These are phyloP conservation scores for Mus minutoides DNA, from an alignment of 2,797 vertebrate species.

Conservation along the genomic window DNA sequence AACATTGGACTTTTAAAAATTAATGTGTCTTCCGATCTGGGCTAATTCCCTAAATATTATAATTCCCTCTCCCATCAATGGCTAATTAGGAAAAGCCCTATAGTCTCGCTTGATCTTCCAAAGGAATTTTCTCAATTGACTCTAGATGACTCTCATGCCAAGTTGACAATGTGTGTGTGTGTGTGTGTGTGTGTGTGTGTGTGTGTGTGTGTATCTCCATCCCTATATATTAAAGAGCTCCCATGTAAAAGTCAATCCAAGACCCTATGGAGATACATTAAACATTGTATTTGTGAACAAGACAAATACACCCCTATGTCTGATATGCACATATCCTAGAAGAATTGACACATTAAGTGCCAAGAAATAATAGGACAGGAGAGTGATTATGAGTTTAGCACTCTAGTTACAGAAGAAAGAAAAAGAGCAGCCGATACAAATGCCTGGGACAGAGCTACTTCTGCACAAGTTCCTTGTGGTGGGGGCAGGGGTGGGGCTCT, in stretches of 20 bases:
- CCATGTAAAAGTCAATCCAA: not conserved
- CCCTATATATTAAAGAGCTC: not conserved
- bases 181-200: no score
- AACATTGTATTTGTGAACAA: not conserved
- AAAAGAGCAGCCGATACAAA: not conserved
- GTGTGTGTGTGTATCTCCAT: not conserved
- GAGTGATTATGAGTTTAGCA: no score
- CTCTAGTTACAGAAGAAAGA: not conserved
- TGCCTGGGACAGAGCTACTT: not conserved
- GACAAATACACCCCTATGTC: not conserved
- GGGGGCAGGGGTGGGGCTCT: no score
- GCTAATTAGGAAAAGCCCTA: not conserved
- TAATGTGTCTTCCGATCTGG: not conserved
- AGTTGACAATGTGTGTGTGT: not conserved
- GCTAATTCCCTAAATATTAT: no score
- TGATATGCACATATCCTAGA: not conserved
- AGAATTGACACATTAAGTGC: not conserved
- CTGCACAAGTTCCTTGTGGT: not conserved
- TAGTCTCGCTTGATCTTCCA: not conserved
- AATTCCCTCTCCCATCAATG: not conserved
- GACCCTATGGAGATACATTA: not conserved
- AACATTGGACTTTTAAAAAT: not conserved
- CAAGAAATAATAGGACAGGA: not conserved
- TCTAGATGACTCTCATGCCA: not conserved
- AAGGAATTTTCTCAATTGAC: not conserved